Conservation (phyloP, 2,888 invertebrate species). For the Unio delphinus region DNA sequence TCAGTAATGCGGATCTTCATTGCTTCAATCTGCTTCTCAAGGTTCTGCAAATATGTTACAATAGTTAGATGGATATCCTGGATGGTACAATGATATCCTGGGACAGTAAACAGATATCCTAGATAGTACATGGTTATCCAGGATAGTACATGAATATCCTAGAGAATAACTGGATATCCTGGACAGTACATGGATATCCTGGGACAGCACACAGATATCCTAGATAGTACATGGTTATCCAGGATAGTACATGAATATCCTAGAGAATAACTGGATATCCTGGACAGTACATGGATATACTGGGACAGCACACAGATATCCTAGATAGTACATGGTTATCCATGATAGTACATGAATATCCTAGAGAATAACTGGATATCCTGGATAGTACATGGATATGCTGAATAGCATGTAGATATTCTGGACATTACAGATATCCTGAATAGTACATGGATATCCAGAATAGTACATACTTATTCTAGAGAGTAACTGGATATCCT, state of each 20-base stretch:
- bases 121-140: background rate
- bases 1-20: slow-evolving; percentile 39
- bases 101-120: background rate
- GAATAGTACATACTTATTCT: too few species aligned
- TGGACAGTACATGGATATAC: too few species aligned
- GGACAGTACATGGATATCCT: too few species aligned
- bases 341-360: background rate
- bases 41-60: slow-evolving; percentile 27
- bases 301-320: too few species aligned
- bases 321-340: background rate
- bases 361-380: too few species aligned
- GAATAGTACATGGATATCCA: background rate
- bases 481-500: too few species aligned
- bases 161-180: too few species aligned
- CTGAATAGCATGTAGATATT: too few species aligned
- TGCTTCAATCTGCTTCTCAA: slow-evolving; percentile 43
- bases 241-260: background rate
- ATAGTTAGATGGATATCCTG: background rate
- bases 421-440: background rate
- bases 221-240: background rate
- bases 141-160: background rate
- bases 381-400: too few species aligned
- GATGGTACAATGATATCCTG: background rate
- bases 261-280: too few species aligned
- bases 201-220: too few species aligned